Evolutionary conservation across 2,797 vertebrate species (phyloP).

Genomic region (Apodemus agrarius): DNA sequence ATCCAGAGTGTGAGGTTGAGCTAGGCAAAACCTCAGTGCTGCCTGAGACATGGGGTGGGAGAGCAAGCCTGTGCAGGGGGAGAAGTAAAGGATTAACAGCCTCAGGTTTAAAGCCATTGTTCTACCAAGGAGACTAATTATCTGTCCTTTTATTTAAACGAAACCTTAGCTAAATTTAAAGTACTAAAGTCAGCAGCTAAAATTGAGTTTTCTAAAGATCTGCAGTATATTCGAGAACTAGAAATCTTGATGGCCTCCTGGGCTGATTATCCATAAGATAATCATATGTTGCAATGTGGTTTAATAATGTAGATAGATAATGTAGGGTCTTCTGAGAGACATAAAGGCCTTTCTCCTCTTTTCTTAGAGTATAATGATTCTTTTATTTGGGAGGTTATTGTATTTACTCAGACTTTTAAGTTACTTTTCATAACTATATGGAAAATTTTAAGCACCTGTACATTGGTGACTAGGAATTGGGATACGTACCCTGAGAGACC

Average conservation of each 20-base stretch:
- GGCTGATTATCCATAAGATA: conserved; percentile 45
- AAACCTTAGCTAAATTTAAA: conserved; percentile 63
- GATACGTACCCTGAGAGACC: conserved; percentile 22
- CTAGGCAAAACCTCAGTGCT: conserved; percentile 67
- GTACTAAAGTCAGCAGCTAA: conserved; percentile 40
- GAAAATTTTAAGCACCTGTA: conserved; percentile 41
- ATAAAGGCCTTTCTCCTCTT: conserved; percentile 27
- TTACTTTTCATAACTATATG: conserved; percentile 43
- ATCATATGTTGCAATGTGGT: neutral
- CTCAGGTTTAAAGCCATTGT: conserved; percentile 56
- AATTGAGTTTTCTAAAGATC: conserved; percentile 46
- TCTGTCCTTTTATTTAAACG: conserved; percentile 63
- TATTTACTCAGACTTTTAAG: conserved; percentile 37
- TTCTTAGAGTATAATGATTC: conserved; percentile 6
- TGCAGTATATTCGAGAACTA: neutral
- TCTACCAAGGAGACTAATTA: conserved; percentile 47
- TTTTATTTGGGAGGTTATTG: neutral
- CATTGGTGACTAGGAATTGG: conserved; percentile 1
- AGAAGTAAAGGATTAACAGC: conserved; percentile 26
- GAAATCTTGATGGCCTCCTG: conserved; percentile 7
- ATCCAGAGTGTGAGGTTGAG: conserved; percentile 63
- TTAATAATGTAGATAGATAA: conserved; percentile 1
- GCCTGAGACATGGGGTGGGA: conserved; percentile 48
- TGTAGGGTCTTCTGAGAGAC: conserved; percentile 15
- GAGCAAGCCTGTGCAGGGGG: neutral